Evolutionary conservation across 2,888 invertebrate species (phyloP), one percentile per base, ranked within the genome.

Genomic region (Thera obeliscata): DNA sequence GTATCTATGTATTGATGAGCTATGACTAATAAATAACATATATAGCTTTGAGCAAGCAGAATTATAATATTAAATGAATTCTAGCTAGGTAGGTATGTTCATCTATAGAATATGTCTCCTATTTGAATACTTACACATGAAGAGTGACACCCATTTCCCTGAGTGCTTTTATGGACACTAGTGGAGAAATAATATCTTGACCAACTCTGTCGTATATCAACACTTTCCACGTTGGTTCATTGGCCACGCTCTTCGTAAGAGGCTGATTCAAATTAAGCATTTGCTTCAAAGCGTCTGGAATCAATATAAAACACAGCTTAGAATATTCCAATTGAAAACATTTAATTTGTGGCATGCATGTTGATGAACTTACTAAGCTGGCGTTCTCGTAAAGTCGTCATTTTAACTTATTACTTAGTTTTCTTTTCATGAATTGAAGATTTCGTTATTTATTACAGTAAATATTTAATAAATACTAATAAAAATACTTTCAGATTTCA

Each of bases 131-230:
- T 95, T 95, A 99, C 98, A 99, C 96, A 94, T 99, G 99, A 70
- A 99, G 95, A 49, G 99, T 99, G 54, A 99, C 98, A 72, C 99
- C 99, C 81, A 98, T 93, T 87, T 99, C 99, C 78, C 99, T 91
- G 3, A 99, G 94, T 83, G 99, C 99, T 88, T 98, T 98, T 22
- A 99, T 97, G 33, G 98, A 98, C 82, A 99, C 95, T 62, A 99
- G 91, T 0, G 99, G 99, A 11, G 99, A 99, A 79, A 99, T 98
- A 60, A 99, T 98, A 86, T 99, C 99, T 92, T 99, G 99, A 3
- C 99, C 99, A 76, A 97, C 96, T 80, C 98, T 95, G 87, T 99
- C 99, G 84, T 99, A 99, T 71, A 99, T 96, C 70, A 99, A 94
- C 67, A 99, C 96, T 94, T 99, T 99, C 99, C 99, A 99, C 11